phyloP scores from a whole-genome alignment of 1,140 invertebrate genomes.

The Brachionus rotundiformis region DNA sequence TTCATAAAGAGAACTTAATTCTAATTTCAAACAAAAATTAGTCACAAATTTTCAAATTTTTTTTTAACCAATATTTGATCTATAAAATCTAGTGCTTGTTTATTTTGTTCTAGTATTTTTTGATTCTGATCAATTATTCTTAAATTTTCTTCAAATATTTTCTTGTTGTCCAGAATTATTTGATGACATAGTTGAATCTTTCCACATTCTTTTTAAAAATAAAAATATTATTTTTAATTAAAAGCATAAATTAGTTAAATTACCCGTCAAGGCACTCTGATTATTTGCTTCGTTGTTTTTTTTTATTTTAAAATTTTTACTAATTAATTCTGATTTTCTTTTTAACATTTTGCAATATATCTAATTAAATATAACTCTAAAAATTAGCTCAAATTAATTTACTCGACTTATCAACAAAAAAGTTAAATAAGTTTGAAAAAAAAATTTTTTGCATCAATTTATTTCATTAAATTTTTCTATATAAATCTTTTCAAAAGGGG shows the following conservation, averaged over 20 bases:
- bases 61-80: not conserved
- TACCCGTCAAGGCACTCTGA: not conserved
- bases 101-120: not conserved
- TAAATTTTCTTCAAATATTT: not conserved
- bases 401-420: too few species aligned
- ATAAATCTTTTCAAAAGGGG: slow-evolving; percentile 53
- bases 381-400: too few species aligned
- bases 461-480: slow-evolving; percentile 33
- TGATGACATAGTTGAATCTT: not conserved
- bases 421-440: too few species aligned
- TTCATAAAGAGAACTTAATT: too few species aligned
- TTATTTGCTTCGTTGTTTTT: not conserved
- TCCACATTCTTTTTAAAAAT: not conserved
- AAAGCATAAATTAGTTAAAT: not conserved
- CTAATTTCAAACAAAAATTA: too few species aligned
- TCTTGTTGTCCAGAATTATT: slow-evolving; percentile 2
- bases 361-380: too few species aligned
- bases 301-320: not conserved
- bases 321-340: not conserved
- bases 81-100: not conserved
- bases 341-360: too few species aligned
- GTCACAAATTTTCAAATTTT: too few species aligned
- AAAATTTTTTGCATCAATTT: slow-evolving; percentile 10
- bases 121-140: not conserved
- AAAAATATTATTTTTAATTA: not conserved